Evolutionary conservation across 2,888 invertebrate species (phyloP), one percentile per base, ranked within the genome.

Genomic region (Cephus sareptanus): DNA sequence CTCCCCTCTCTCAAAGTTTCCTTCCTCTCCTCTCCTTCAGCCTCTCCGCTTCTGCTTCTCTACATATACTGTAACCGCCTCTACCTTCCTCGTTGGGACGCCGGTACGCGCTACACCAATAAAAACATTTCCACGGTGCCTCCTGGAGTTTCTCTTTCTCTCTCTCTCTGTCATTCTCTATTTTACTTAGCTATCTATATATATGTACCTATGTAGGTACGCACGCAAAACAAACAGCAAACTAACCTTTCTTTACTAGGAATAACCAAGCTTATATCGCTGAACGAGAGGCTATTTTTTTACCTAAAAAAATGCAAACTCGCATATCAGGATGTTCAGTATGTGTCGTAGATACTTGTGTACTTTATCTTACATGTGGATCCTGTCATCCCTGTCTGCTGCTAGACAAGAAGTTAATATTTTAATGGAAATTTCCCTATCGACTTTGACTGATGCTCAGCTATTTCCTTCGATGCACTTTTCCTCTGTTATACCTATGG

Each of bases 21-120:
- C 81, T 79, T 82, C 81, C 82, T 82, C 81, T 82, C 80, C 79
- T 81, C 76, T 77, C 79, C 80, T 68, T 77, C 34, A 34, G 73
- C 70, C 75, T 77, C 69, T 79, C 75, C 75, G 33, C 71, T 75
- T 75, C 75, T 73, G 69, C 75, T 34, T 69, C 74, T 74, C 76
- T n/a, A 75, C 76, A n/a, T 76, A 23, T 9, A 35, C 74, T 35
- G 13, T 74, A 33, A 35, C 35, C 74, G 74, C 23, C 35, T 11
- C 35, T 34, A 74, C 74, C 71, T 1, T 73, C 68, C 73, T 71
- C 77, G 37, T 37, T 69, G 40, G 37, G 56, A 56, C 56, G 56
- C 56, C 56, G 9, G 56, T 23, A 56, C 56, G 23, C 23, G 56
- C 56, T 15, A 56, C 23, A 56, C 56, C 23, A 56, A 23, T 56